Evolutionary conservation across 2,113 vertebrate species (phyloP).

Genomic region (Cariama cristata): DNA sequence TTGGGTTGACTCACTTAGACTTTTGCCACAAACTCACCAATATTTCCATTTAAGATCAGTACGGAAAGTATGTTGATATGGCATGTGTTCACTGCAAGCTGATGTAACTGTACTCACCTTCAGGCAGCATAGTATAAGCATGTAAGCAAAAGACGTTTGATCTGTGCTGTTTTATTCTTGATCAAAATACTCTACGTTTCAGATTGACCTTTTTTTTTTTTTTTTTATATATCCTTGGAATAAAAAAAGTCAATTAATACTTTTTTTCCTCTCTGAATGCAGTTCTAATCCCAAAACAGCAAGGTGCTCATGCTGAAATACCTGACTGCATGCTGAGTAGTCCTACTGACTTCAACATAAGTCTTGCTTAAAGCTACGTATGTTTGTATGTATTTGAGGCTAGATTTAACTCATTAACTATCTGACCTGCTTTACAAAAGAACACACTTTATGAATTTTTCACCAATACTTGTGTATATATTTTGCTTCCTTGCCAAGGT

Average conservation of each 20-base stretch:
- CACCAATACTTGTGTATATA: background rate
- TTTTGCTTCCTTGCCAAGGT: background rate
- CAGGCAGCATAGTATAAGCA: background rate
- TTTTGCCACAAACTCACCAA: background rate
- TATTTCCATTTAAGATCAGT: background rate
- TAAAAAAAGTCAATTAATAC: background rate
- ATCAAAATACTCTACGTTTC: background rate
- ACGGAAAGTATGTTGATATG: background rate
- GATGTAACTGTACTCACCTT: background rate
- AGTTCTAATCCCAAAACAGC: background rate
- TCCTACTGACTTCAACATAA: background rate
- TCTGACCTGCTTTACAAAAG: background rate
- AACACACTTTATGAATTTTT: background rate
- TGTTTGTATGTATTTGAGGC: background rate
- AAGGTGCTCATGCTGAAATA: background rate
- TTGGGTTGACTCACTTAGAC: background rate
- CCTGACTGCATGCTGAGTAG: background rate
- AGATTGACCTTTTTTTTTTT: background rate
- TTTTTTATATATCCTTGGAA: background rate
- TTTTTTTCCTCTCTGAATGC: background rate
- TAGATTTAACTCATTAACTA: background rate
- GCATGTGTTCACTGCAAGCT: background rate
- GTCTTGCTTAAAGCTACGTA: background rate
- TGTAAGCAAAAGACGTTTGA: background rate
- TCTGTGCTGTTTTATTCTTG: background rate